A percentile compares a stretch with the other conserved stretches of the same genome.
phyloP scores from a whole-genome alignment of 2,113 vertebrate genomes.

The Pitta sordida region DNA sequence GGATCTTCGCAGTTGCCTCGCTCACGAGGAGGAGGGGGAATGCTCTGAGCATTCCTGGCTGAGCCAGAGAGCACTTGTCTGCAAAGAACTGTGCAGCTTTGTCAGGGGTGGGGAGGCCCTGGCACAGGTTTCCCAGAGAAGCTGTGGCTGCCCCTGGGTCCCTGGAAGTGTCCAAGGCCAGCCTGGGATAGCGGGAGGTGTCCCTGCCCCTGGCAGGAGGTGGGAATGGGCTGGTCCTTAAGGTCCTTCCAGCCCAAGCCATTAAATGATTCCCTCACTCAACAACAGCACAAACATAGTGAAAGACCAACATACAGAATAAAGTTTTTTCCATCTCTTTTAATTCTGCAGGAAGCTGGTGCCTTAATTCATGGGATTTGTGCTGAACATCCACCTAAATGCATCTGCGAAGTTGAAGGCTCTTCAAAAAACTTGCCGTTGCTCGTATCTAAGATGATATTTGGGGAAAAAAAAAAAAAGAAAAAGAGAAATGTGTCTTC shows the following conservation, averaged over 20 bases:
- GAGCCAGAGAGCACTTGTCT: neutral
- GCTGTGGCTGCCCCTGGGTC: neutral
- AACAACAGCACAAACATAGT: rapidly evolving
- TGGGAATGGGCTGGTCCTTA: rapidly evolving
- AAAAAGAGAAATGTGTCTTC: neutral
- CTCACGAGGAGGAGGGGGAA: neutral
- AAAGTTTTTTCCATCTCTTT: too few relatives aligned
- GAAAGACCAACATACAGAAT: rapidly evolving
- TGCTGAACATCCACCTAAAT: too few relatives aligned
- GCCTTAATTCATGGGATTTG: rapidly evolving
- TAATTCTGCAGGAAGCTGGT: neutral
- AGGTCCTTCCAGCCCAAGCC: neutral
- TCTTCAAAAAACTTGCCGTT: rapidly evolving
- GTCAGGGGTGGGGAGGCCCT: neutral
- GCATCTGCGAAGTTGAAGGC: neutral
- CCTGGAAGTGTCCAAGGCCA: neutral
- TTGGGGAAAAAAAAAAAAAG: neutral
- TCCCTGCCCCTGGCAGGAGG: neutral
- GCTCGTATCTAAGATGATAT: neutral
- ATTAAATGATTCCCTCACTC: rapidly evolving
- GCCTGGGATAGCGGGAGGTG: neutral
- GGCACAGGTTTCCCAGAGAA: neutral
- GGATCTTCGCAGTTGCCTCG: neutral
- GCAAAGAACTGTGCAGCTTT: neutral
- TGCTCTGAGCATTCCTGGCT: neutral